phyloP scores from a whole-genome alignment of 1,140 invertebrate genomes.

The Zaprionus ornatus region DNA sequence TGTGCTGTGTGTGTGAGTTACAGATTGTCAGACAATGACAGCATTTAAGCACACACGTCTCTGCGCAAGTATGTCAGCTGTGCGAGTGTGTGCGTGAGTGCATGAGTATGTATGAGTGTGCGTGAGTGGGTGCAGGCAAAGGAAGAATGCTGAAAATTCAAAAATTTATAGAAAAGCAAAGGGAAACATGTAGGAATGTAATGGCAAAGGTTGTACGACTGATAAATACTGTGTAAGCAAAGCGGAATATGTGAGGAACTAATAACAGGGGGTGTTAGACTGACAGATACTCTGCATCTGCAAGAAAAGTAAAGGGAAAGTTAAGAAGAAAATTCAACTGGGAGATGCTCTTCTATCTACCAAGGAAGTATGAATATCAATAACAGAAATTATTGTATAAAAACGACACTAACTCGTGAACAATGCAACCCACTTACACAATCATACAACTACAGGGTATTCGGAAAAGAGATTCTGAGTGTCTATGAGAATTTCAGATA shows the following conservation, averaged over 20 bases:
- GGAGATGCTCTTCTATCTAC: neutral
- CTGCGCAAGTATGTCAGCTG: conserved; percentile 41
- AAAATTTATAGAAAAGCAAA: conserved; percentile 69
- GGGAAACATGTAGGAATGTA: conserved; percentile 17
- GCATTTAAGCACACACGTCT: conserved; percentile 51
- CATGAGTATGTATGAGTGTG: neutral
- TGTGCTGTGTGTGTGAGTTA: neutral
- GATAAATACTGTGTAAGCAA: neutral
- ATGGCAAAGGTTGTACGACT: neutral
- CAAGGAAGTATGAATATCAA: no score
- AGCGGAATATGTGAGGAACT: neutral
- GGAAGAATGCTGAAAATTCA: conserved; percentile 49
- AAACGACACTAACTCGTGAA: no score
- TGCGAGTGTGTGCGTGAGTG: neutral
- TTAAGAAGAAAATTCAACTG: neutral
- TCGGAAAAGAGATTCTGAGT: conserved; percentile 39
- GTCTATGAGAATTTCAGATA: conserved; percentile 61
- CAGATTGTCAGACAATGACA: conserved; percentile 47
- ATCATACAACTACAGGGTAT: conserved; percentile 10
- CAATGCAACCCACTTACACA: neutral
- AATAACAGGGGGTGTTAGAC: neutral
- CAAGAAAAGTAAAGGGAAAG: neutral
- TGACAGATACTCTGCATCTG: neutral
- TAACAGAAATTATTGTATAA: no score
- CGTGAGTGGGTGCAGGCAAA: conserved; percentile 12